A percentile compares a stretch with the other conserved stretches of the same genome.
phyloP scores from a whole-genome alignment of 2,113 vertebrate species.

The Dasyornis broadbenti region DNA sequence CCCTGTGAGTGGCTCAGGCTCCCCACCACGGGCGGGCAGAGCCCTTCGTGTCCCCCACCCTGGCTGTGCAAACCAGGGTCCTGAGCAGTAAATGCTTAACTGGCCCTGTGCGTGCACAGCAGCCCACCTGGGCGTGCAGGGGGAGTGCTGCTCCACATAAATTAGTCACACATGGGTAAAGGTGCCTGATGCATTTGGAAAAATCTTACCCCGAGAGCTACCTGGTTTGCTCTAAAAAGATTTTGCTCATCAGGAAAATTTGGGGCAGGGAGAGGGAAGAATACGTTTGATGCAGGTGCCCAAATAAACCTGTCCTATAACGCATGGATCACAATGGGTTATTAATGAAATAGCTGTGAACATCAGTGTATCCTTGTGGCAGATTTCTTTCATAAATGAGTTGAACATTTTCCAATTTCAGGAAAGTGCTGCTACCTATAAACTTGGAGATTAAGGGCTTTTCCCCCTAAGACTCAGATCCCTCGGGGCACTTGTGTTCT shows the following conservation, averaged over 20 bases:
- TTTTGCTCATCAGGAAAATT: background rate
- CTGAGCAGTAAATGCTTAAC: background rate
- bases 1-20: background rate
- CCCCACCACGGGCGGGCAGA: background rate
- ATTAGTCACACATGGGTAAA: conserved; percentile 41
- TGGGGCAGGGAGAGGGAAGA: background rate
- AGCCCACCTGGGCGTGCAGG: background rate
- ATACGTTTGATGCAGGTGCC: conserved; percentile 6
- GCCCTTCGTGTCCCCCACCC: background rate
- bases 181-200: background rate
- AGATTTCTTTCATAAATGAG: conserved; percentile 49
- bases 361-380: conserved; percentile 44
- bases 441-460: conserved; percentile 61
- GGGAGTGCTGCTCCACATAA: background rate
- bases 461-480: conserved; percentile 34
- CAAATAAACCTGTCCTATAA: conserved; percentile 44
- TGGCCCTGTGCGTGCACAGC: background rate
- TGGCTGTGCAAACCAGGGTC: background rate
- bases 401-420: conserved; percentile 59
- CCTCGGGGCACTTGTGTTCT: conserved; percentile 48
- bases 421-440: conserved; percentile 51
- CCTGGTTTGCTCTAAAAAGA: background rate
- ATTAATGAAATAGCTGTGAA: conserved; percentile 44
- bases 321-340: conserved; percentile 32
- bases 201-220: background rate